These are phyloP conservation scores for Melieria picta DNA, from an alignment of 2,888 invertebrate species.

Conservation along the genomic window DNA sequence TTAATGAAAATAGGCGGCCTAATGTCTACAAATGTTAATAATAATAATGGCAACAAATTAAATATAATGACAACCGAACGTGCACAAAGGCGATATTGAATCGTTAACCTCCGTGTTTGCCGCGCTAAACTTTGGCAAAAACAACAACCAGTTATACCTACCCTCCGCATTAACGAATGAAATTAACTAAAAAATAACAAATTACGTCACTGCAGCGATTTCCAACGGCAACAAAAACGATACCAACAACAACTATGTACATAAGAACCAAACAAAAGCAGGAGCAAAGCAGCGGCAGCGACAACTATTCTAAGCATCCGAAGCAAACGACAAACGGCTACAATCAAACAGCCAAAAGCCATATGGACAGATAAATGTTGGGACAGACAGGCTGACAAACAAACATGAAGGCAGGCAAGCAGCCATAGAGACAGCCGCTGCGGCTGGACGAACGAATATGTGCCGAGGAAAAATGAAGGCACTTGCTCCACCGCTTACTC, in stretches of 20 bases:
- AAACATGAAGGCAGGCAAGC: not conserved
- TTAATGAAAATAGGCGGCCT: too few species aligned
- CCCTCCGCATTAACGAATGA: too few species aligned
- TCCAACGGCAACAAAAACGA: constrained; percentile 20
- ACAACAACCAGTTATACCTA: too few species aligned
- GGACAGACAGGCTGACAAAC: not conserved
- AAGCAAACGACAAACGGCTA: constrained; percentile 1
- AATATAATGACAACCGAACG: too few species aligned
- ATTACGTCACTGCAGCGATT: constrained; percentile 41
- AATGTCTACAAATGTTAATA: too few species aligned
- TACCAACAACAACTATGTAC: constrained; percentile 12
- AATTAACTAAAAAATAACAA: constrained; percentile 33
- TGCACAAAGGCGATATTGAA: too few species aligned
- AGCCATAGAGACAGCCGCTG: not conserved
- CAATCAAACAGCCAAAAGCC: too few species aligned
- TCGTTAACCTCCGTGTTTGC: too few species aligned
- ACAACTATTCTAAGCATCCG: constrained; percentile 12
- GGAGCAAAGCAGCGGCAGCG: not conserved
- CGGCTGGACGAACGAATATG: not conserved
- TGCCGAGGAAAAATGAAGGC: constrained; percentile 3
- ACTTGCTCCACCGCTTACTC: not conserved
- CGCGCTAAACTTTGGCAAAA: too few species aligned
- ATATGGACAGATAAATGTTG: too few species aligned
- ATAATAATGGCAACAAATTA: too few species aligned
- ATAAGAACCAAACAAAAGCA: not conserved